These are phyloP conservation scores for Rhinoptilus africanus DNA, from an alignment of 2,113 vertebrate species.

Conservation along the genomic window DNA sequence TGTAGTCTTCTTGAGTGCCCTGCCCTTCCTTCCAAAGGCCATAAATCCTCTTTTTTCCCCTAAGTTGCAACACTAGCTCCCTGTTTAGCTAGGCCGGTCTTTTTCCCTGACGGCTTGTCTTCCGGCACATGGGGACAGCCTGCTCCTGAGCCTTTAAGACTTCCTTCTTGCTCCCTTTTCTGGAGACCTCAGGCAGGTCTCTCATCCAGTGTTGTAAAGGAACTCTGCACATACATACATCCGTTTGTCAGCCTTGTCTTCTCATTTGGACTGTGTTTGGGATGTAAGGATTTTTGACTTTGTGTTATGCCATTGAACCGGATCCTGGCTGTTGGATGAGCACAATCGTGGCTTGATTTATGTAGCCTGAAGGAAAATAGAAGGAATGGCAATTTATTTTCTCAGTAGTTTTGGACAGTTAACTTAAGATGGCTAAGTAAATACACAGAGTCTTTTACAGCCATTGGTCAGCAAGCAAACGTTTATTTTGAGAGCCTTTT, in stretches of 20 bases:
- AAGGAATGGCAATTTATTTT: background rate
- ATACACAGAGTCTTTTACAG: background rate
- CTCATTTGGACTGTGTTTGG: background rate
- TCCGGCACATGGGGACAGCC: too few relatives aligned
- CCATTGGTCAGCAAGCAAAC: background rate
- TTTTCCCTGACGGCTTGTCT: too few relatives aligned
- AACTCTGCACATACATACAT: background rate
- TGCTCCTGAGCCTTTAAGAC: too few relatives aligned
- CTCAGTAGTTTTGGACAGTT: background rate
- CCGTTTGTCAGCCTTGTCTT: background rate
- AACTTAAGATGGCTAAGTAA: background rate
- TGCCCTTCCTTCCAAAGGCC: too few relatives aligned
- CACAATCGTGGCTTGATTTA: background rate
- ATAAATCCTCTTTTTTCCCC: too few relatives aligned
- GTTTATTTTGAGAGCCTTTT: background rate
- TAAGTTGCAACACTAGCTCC: too few relatives aligned
- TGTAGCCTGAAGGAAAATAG: background rate
- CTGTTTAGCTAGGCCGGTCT: too few relatives aligned
- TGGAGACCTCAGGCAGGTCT: background rate
- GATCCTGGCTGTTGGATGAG: background rate
- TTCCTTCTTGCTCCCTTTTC: background rate
- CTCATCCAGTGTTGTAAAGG: background rate
- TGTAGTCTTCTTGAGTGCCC: too few relatives aligned
- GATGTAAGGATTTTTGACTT: background rate
- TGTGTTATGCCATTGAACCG: background rate